Evolutionary conservation across 2,888 invertebrate species (phyloP).

Genomic region (Eubasilissa splendida): DNA sequence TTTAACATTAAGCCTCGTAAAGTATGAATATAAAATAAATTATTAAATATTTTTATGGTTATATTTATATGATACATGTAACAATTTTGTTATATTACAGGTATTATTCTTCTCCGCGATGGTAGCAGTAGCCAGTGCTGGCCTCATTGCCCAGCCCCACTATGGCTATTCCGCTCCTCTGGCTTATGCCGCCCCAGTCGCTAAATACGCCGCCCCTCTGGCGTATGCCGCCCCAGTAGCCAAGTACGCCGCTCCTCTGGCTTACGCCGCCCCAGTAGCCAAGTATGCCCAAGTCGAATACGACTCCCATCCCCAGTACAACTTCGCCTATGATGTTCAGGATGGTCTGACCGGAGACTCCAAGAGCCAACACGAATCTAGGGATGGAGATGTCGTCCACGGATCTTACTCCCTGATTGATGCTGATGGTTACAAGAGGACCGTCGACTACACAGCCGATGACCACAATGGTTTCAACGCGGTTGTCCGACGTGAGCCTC

Average conservation of each 20-base stretch:
- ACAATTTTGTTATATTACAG: neutral
- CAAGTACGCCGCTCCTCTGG: constrained; percentile 59
- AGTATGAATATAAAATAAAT: neutral
- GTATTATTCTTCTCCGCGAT: constrained; percentile 40
- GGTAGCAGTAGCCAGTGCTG: constrained; percentile 56
- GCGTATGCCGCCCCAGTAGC: constrained; percentile 63
- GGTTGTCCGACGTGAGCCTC: constrained; percentile 68
- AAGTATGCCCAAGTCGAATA: constrained; percentile 47
- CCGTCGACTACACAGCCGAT: constrained; percentile 70
- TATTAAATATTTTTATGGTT: neutral
- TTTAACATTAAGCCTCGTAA: neutral
- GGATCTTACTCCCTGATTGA: constrained; percentile 69
- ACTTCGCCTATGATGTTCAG: constrained; percentile 69
- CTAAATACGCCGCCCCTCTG: constrained; percentile 60
- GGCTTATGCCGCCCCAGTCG: constrained; percentile 47
- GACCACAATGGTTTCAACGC: constrained; percentile 72
- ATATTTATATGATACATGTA: neutral
- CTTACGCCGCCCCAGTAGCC: constrained; percentile 63
- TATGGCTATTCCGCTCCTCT: constrained; percentile 52
- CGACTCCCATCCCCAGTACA: constrained; percentile 63
- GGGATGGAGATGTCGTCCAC: constrained; percentile 66
- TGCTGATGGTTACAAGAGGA: constrained; percentile 68
- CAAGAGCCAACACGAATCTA: constrained; percentile 68
- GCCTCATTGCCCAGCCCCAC: constrained; percentile 56
- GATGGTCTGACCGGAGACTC: constrained; percentile 72